These are phyloP conservation scores for Lepisosteus osseus DNA, from an alignment of 2,113 vertebrate genomes.

Conservation along the genomic window DNA sequence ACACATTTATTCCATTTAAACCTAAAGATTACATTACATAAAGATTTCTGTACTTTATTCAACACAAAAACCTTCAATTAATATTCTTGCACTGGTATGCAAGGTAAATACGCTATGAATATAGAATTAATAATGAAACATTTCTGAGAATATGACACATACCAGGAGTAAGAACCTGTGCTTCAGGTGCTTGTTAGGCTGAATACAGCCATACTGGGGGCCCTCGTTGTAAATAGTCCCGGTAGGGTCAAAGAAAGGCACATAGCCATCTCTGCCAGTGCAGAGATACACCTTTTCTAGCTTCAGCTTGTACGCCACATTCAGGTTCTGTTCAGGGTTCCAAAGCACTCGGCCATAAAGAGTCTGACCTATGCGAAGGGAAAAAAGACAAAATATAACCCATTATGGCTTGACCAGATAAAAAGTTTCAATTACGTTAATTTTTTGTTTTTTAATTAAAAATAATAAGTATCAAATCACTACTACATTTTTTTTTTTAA, in stretches of 20 bases:
- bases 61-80: no score
- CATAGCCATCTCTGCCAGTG: conserved; percentile 87
- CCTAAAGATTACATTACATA: no score
- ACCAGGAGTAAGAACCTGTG: conserved; percentile 94
- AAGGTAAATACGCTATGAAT: no score
- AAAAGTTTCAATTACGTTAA: no score
- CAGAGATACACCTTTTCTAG: conserved; percentile 97
- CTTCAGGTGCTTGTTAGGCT: conserved; percentile 91
- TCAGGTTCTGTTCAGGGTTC: conserved; percentile 93
- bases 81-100: no score
- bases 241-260: conserved; percentile 94
- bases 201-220: conserved; percentile 94
- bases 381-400: not conserved
- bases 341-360: conserved; percentile 91
- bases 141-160: conserved; percentile 23
- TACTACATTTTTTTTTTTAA: no score
- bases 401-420: no score
- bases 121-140: no score
- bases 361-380: conserved; percentile 76
- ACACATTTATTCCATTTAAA: no score
- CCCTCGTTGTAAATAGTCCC: conserved; percentile 95
- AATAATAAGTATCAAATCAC: no score
- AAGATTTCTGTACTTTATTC: no score
- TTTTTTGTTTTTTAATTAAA: no score
- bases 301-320: conserved; percentile 87